Evolutionary conservation across 2,113 vertebrate species (phyloP).

Genomic region (Orientallactaga bullata): DNA sequence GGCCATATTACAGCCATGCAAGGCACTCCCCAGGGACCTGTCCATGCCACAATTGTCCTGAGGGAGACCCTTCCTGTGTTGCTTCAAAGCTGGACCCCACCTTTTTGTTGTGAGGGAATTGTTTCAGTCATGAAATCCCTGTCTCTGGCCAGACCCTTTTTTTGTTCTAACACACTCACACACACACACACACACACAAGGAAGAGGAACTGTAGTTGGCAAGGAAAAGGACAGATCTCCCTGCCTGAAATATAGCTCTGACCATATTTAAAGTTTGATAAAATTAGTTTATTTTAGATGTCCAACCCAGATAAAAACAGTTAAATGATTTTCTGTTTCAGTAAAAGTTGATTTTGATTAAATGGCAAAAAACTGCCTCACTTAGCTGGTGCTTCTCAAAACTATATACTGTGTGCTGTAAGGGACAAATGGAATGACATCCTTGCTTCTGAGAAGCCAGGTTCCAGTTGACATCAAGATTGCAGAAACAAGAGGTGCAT

Average conservation of each 20-base stretch:
- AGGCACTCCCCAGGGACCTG: neutral
- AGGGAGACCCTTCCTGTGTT: neutral
- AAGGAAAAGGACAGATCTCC: neutral
- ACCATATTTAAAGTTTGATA: constrained; percentile 20
- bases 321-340: neutral
- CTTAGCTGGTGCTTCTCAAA: neutral
- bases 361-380: neutral
- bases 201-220: neutral
- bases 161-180: constrained; percentile 15
- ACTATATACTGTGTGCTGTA: neutral
- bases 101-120: neutral
- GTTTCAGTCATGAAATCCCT: neutral
- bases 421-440: neutral
- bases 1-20: neutral
- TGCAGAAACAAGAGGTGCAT: neutral
- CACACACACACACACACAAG: neutral
- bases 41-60: neutral
- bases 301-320: neutral
- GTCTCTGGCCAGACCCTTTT: neutral
- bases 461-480: neutral
- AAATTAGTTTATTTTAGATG: neutral
- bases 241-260: neutral
- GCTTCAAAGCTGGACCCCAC: neutral
- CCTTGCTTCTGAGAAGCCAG: neutral
- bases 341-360: constrained; percentile 33